A percentile compares a stretch with the other conserved stretches of the same genome.
phyloP scores from a whole-genome alignment of 1,140 invertebrate genomes.

The Papilio helenus region DNA sequence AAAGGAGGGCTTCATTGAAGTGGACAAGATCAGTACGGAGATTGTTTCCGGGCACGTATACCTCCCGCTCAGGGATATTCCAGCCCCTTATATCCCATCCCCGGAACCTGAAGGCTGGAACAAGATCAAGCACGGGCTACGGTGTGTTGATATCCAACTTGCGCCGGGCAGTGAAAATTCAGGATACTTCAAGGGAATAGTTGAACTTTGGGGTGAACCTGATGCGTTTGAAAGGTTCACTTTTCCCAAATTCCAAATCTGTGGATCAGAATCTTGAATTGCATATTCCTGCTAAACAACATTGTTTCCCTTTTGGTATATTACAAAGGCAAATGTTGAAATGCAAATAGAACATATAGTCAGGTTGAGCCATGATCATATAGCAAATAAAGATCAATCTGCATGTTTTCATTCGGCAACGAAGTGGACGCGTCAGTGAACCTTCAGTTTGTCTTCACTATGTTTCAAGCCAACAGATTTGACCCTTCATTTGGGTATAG shows the following conservation, averaged over 20 bases:
- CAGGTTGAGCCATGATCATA: slow-evolving; percentile 10
- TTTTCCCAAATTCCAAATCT: slow-evolving; percentile 3
- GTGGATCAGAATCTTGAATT: slow-evolving; percentile 11
- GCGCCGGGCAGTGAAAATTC: not conserved
- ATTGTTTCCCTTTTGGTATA: not conserved
- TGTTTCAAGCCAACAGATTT: no score
- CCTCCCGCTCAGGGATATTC: not conserved
- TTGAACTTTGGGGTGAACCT: slow-evolving; percentile 1
- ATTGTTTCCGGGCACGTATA: not conserved
- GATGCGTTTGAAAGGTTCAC: slow-evolving; percentile 6
- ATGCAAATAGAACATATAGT: slow-evolving; percentile 8
- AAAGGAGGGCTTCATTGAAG: slow-evolving; percentile 3
- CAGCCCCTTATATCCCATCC: not conserved
- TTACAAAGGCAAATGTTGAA: slow-evolving; percentile 1
- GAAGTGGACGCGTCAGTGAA: slow-evolving; percentile 1
- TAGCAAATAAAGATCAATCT: slow-evolving; percentile 3
- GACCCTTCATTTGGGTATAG: no score
- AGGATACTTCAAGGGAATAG: not conserved
- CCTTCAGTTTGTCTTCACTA: slow-evolving; percentile 11
- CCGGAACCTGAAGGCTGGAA: slow-evolving; percentile 2
- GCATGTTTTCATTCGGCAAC: slow-evolving; percentile 6
- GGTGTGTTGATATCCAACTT: not conserved
- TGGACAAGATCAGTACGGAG: slow-evolving; percentile 3
- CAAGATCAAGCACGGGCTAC: not conserved
- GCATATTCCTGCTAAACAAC: slow-evolving; percentile 1